Conservation (phyloP, 2,888 invertebrate genomes). For the Sepioteuthis lessoniana region DNA sequence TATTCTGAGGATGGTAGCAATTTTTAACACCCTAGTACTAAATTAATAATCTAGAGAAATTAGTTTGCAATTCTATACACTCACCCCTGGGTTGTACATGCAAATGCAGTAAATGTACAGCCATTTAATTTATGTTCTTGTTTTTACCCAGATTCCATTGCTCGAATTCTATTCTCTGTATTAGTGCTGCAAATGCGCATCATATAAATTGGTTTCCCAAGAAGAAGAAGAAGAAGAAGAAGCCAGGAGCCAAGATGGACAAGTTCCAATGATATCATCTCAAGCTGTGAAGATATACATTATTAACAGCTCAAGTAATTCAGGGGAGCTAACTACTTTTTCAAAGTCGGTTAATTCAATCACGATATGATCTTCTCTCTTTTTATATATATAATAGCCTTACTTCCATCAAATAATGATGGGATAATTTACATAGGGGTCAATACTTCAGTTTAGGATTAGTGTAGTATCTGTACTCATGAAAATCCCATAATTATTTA, state of each 20-base stretch:
- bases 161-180: neutral
- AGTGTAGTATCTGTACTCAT: no score
- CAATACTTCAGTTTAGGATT: no score
- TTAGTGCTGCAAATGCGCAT: neutral
- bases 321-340: neutral
- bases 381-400: neutral
- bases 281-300: neutral
- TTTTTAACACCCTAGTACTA: no score
- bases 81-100: neutral
- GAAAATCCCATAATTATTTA: no score
- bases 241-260: neutral
- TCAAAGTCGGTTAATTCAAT: neutral
- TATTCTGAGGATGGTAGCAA: no score
- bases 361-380: neutral
- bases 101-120: neutral
- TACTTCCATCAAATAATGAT: no score
- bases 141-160: neutral
- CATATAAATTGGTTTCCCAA: neutral
- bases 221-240: neutral
- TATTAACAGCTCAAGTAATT: neutral
- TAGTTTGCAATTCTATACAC: no score
- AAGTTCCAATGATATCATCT: conserved; percentile 33
- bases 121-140: neutral
- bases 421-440: no score
- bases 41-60: no score